These are phyloP conservation scores for Anneissia japonica DNA, from an alignment of 35 echinoderm and acorn worm species.

Conservation along the genomic window DNA sequence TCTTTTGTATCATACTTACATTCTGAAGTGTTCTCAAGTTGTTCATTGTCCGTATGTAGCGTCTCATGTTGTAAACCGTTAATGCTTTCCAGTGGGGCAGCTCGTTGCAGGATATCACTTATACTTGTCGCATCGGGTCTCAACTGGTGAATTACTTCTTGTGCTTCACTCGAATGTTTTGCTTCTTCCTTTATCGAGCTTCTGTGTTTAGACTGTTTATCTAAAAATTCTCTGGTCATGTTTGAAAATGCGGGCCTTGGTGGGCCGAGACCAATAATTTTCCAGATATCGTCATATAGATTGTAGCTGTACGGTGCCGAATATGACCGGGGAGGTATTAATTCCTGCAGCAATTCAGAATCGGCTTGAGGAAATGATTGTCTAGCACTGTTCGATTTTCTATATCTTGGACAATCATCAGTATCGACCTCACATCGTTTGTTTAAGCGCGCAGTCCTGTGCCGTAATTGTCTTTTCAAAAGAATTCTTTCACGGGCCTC, in stretches of 20 bases:
- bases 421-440: neutral
- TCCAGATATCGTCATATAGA: neutral
- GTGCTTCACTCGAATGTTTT: neutral
- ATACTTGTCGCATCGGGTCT: neutral
- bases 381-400: neutral
- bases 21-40: neutral
- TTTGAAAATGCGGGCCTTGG: neutral
- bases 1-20: neutral
- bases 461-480: neutral
- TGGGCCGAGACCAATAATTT: neutral
- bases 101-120: no score
- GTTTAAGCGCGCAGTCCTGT: neutral
- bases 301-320: neutral
- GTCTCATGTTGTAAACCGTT: no score
- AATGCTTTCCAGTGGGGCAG: no score
- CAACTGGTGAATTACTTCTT: neutral
- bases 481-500: neutral
- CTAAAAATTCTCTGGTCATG: neutral
- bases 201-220: neutral
- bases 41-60: no score
- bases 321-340: neutral
- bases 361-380: neutral
- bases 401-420: neutral
- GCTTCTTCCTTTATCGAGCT: neutral
- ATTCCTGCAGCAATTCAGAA: neutral